These are phyloP conservation scores for Tragulus kanchil DNA, from an alignment of 2,113 vertebrate genomes.

Conservation along the genomic window DNA sequence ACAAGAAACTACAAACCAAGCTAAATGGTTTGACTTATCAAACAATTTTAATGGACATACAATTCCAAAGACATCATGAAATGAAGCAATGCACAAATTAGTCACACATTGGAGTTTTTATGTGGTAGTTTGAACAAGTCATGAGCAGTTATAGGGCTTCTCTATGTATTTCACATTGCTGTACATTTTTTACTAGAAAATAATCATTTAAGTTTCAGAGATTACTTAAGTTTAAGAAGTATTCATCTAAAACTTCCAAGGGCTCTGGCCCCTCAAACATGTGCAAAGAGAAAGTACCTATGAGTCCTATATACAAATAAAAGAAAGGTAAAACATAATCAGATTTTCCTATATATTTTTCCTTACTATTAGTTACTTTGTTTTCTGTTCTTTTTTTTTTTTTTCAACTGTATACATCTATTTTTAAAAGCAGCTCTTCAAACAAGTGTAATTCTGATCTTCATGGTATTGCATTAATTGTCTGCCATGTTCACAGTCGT, in stretches of 20 bases:
- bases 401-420: background rate
- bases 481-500: background rate
- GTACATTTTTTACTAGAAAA: background rate
- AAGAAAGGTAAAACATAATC: background rate
- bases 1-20: background rate
- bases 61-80: background rate
- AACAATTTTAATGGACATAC: background rate
- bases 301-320: background rate
- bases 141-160: background rate
- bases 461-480: conserved; percentile 51
- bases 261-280: background rate
- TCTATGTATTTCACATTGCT: background rate
- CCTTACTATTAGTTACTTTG: background rate
- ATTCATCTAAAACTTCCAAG: conserved; percentile 8
- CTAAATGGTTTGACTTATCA: background rate
- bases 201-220: background rate
- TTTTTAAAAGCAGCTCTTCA: conserved; percentile 67
- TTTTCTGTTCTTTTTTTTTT: too few relatives aligned
- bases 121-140: background rate
- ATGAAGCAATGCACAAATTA: background rate
- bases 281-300: conserved; percentile 9
- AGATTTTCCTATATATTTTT: background rate
- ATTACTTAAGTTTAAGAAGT: background rate
- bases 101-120: background rate
- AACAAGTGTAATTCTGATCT: conserved; percentile 36